Base-by-base conservation (phyloP, 2,797 vertebrate species). In the Remorina albescens region DNA sequence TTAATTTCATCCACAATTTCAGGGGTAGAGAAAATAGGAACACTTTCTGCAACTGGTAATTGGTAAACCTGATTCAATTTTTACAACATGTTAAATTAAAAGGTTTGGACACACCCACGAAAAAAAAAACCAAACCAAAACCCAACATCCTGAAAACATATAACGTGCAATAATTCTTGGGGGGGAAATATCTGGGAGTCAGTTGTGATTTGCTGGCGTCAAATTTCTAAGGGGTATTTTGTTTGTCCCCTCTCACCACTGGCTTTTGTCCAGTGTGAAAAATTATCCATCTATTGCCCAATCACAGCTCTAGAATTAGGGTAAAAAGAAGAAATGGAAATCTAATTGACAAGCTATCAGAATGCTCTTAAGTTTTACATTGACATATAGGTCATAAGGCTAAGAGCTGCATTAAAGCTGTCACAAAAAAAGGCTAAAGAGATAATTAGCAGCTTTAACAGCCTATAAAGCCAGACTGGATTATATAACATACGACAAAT, bases 391-490 rank as follows among this genome's bases (percentile, higher is more conserved):
- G 73, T 59, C 74, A 74, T 16, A 4, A 77, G 76, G 75, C 61
- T 78, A 80, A 88, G 80, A 78, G 65, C 54, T 44, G 65, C 61
- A 65, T 67, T 55, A 74, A 80, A 26, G 46, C 68, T 71, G 77
- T 74, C 74, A 60, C 54, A 61, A 34, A 36, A n/a, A 66, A 83
- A 67, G 60, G 66, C 65, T 85, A 79, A 84, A 80, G 65, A 87
- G 66, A 80, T 82, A 71, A 88, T 90, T 83, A 87, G 67, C 55
- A 62, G 44, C 54, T 86, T 86, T 69, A 82, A 80, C 50, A 74
- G 65, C 50, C 67, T 65, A 73, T 77, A 76, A 81, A 77, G 51
- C 54, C 54, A 19, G 19, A 28, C 9, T 0, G 34, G 59, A 76
- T 83, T 73, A 74, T 63, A 80, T 72, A 61, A 81, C 57, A 77